Percentiles rank a stretch among this genome's conserved stretches.
Evolutionary conservation across 1,140 invertebrate genomes (phyloP).

Genomic region (Arctopsyche grandis): DNA sequence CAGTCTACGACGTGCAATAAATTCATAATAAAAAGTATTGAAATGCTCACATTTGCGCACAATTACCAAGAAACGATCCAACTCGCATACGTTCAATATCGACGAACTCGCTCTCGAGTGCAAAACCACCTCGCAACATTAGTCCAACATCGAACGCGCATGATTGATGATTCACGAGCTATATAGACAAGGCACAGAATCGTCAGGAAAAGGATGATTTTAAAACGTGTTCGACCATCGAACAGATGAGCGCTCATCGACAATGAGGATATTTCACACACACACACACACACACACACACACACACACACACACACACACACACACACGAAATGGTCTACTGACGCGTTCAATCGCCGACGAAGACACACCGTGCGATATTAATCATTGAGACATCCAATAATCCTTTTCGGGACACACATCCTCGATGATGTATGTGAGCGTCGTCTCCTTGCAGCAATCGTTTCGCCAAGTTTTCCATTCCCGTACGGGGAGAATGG

Average conservation of each 20-base stretch:
- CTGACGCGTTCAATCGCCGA: constrained; percentile 21
- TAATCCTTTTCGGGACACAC: constrained; percentile 14
- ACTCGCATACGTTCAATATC: too few species aligned
- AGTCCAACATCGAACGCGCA: too few species aligned
- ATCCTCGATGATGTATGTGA: background rate
- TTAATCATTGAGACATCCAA: constrained; percentile 25
- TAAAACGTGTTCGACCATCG: background rate
- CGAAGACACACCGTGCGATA: constrained; percentile 6
- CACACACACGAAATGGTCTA: background rate
- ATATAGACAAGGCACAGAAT: too few species aligned
- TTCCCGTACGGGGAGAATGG: background rate
- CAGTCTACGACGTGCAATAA: too few species aligned
- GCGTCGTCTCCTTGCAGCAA: background rate
- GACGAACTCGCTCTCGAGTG: too few species aligned
- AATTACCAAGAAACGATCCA: too few species aligned
- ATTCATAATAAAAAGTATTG: too few species aligned
- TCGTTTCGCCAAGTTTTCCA: background rate
- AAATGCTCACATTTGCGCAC: too few species aligned
- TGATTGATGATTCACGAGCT: too few species aligned
- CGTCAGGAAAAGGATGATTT: too few species aligned
- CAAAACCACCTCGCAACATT: too few species aligned
- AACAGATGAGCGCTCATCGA: background rate
- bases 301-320: constrained; percentile 12
- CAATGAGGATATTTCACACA: constrained; percentile 13
- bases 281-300: background rate